Conservation (phyloP, 2,797 vertebrate genomes). For the Ptychobarbus kaznakovi region DNA sequence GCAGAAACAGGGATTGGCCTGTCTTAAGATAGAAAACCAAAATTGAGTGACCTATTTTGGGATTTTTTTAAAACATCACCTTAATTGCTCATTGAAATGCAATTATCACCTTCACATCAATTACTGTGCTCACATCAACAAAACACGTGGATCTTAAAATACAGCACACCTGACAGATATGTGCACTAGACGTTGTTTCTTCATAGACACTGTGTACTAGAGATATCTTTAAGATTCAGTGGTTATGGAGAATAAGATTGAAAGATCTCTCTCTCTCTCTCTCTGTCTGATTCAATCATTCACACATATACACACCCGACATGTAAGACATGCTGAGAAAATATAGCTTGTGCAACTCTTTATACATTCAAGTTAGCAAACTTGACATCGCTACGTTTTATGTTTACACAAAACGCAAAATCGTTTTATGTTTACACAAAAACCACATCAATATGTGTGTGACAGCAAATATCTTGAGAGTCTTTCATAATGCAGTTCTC, state of each 20-base stretch:
- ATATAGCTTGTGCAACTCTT: background rate
- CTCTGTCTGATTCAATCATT: background rate
- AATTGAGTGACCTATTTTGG: conserved; percentile 51
- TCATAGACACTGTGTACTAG: background rate
- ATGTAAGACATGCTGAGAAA: background rate
- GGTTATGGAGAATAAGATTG: background rate
- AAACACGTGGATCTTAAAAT: conserved; percentile 44
- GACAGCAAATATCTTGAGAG: conserved; percentile 32
- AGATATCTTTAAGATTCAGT: background rate
- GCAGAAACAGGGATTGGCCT: background rate
- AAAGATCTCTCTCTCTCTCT: background rate
- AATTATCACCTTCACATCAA: conserved; percentile 59
- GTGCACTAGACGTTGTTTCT: background rate
- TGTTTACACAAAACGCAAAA: conserved; percentile 22
- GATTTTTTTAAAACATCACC: conserved; percentile 55
- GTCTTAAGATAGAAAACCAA: conserved; percentile 49
- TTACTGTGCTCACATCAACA: conserved; percentile 52
- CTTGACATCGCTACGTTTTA: conserved; percentile 3
- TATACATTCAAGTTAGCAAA: conserved; percentile 13
- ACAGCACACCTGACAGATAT: background rate
- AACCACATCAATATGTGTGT: conserved; percentile 4
- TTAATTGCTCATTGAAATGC: conserved; percentile 63
- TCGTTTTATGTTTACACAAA: conserved; percentile 24
- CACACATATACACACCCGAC: background rate
- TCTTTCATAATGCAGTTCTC: conserved; percentile 31